Evolutionary conservation across 1,140 invertebrate species (phyloP), one percentile per base, ranked within the genome.

Genomic region (Drosophila paulistorum): DNA sequence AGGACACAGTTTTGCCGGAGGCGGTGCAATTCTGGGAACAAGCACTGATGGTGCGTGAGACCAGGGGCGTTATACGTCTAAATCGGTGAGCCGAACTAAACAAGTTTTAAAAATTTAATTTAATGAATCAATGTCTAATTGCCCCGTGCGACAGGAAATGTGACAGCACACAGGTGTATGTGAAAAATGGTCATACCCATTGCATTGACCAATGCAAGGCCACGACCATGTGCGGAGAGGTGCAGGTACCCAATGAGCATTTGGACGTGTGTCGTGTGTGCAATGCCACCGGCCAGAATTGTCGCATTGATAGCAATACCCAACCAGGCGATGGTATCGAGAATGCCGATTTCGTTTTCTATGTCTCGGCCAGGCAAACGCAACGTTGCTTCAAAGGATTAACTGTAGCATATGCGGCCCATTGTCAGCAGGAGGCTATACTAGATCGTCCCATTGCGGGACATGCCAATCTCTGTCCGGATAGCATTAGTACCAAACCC

Each of bases 391-490:
- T 96, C 57, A 96, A 97, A 75, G 96, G 96, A 0, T 93, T 97
- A 69, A 99, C 98, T 0, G 97, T 94, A 1, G 98, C 98, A 0
- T 99, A 99, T 93, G 99, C 99, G 11, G 98, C 98, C 5, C 98
- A 99, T 92, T 99, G 99, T 92, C 98, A 99, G 92, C 98, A 99
- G 92, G 99, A 99, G 93, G 94, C 96, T 2, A 95, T 96, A 20
- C 93, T 98, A 57, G 98, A 99, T 93, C 94, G 97, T 79, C 99
- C 99, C 1, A 98, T 99, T 62, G 99, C 98, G 1, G 99, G 99
- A 0, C 98, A 99, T 93, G 98, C 98, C 1, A 99, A 99, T 94
- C 95, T 99, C 61, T 99, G 99, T 90, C 98, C 98, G 0, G 95
- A 96, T n/a, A 97, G 97, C 81, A 96, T 99, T 54, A 98, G 97